Conservation (phyloP, 2,113 vertebrate species). For the Crotalus viridis region DNA sequence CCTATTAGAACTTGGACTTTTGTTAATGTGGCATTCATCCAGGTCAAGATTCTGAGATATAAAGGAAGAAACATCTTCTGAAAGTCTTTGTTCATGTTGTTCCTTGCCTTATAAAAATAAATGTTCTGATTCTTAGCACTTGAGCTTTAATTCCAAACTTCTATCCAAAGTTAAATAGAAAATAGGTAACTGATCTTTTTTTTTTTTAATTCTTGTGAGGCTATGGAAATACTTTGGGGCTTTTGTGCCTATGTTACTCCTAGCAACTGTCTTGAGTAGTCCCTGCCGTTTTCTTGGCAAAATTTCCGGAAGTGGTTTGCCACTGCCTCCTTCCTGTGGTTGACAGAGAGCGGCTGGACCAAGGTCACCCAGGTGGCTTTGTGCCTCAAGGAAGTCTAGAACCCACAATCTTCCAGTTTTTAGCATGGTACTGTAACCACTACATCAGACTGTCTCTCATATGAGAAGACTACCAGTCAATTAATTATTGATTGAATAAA, state of each 20-base stretch:
- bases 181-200: not conserved
- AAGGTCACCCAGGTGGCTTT: not conserved
- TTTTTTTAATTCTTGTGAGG: not conserved
- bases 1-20: not conserved
- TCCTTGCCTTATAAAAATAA: not conserved
- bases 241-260: not conserved
- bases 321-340: not conserved
- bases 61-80: constrained; percentile 42
- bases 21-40: not conserved
- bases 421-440: not conserved
- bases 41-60: not conserved
- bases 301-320: not conserved
- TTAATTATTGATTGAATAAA: not conserved
- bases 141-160: not conserved
- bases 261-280: not conserved
- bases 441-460: not conserved
- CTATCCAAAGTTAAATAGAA: not conserved
- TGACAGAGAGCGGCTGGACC: not conserved
- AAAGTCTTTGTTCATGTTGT: not conserved
- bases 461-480: not conserved
- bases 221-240: not conserved
- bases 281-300: not conserved
- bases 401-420: not conserved
- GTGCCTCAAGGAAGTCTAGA: not conserved
- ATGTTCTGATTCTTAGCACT: not conserved